Evolutionary conservation across 2,797 vertebrate genomes (phyloP).

Genomic region (Gadopsis marmoratus): DNA sequence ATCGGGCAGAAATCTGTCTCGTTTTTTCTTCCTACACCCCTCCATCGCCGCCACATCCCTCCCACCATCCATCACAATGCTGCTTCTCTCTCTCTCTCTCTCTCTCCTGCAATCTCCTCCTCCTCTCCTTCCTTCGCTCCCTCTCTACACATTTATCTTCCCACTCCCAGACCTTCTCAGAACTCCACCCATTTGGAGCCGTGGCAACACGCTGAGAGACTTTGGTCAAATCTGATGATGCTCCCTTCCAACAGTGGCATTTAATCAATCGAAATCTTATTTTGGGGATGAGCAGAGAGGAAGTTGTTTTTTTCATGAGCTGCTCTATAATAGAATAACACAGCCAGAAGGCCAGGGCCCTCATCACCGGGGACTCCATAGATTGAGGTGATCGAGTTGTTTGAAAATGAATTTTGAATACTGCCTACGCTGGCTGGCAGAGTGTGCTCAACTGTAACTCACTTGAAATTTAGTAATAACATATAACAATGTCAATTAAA

Average conservation of each 20-base stretch:
- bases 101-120: constrained; percentile 31
- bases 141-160: constrained; percentile 48
- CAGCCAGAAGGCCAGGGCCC: constrained; percentile 73
- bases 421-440: constrained; percentile 45
- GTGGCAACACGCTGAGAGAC: constrained; percentile 72
- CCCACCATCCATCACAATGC: constrained; percentile 60
- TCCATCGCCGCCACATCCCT: constrained; percentile 10
- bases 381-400: constrained; percentile 77
- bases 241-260: constrained; percentile 78
- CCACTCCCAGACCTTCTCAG: constrained; percentile 43
- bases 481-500: constrained; percentile 53
- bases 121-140: background rate
- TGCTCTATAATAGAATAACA: constrained; percentile 77
- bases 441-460: constrained; percentile 30
- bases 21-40: constrained; percentile 41
- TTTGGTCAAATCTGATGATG: constrained; percentile 79
- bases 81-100: constrained; percentile 34
- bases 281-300: constrained; percentile 80
- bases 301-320: constrained; percentile 82
- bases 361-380: constrained; percentile 71
- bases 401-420: constrained; percentile 71
- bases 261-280: constrained; percentile 88
- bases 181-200: constrained; percentile 61
- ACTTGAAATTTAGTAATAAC: constrained; percentile 44
- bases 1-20: constrained; percentile 54